Conservation (phyloP, 2,113 vertebrate genomes). For the Gadus chalcogrammus region DNA sequence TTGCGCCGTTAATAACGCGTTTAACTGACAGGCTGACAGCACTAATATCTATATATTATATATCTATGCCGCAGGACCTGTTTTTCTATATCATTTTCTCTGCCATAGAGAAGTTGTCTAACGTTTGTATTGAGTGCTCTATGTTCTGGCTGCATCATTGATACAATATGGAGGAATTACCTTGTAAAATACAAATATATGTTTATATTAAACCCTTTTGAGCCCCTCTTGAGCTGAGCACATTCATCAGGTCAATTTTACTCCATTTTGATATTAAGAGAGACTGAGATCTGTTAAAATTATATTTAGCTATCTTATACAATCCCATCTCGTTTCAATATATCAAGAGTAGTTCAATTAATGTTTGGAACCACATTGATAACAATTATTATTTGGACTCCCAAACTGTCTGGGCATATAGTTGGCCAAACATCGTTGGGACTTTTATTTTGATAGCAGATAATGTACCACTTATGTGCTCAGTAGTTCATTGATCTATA, state of each 20-base stretch:
- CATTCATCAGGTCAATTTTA: slow-evolving; percentile 24
- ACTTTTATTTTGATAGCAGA: slow-evolving; percentile 22
- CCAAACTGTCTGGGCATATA: slow-evolving; percentile 6
- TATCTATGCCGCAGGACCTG: slow-evolving; percentile 26
- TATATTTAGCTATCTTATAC: slow-evolving; percentile 7
- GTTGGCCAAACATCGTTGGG: slow-evolving; percentile 34
- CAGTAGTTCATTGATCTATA: slow-evolving; percentile 28
- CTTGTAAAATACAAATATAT: slow-evolving; percentile 20
- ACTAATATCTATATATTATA: too few species aligned
- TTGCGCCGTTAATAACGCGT: too few species aligned
- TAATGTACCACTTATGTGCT: not conserved
- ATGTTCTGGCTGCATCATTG: slow-evolving; percentile 1
- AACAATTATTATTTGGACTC: not conserved
- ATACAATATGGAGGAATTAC: slow-evolving; percentile 10
- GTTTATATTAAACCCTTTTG: slow-evolving; percentile 23
- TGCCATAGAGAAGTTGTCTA: slow-evolving; percentile 5
- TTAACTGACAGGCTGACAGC: too few species aligned
- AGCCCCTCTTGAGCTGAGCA: slow-evolving; percentile 20
- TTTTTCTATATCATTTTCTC: slow-evolving; percentile 37
- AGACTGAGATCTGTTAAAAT: not conserved
- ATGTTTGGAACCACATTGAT: slow-evolving; percentile 9
- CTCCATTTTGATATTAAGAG: slow-evolving; percentile 4
- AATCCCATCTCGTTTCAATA: slow-evolving; percentile 19
- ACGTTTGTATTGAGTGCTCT: not conserved
- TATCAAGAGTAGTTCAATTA: not conserved